A percentile compares a stretch with the other conserved stretches of the same genome.
These are phyloP conservation scores for Macrophya alboannulata DNA, from an alignment of 2,888 invertebrate species.

Conservation along the genomic window DNA sequence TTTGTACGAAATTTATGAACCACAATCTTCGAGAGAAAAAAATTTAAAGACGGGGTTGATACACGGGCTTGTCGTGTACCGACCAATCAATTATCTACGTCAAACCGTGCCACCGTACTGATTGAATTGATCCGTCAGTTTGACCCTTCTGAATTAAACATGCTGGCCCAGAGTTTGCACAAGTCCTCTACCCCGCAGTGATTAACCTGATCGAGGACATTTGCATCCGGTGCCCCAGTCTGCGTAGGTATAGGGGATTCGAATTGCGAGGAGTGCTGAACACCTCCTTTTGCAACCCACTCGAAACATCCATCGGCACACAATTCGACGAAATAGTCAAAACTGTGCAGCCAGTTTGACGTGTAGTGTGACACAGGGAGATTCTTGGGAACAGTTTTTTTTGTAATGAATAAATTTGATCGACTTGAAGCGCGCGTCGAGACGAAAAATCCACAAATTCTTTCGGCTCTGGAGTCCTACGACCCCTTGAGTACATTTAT, in stretches of 20 bases:
- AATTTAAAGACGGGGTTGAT: background rate
- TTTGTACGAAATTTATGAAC: background rate
- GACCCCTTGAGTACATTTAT: background rate
- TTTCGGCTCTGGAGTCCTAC: too few relatives aligned
- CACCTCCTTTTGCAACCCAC: background rate
- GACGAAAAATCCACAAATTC: too few relatives aligned
- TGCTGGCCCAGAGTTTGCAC: constrained; percentile 24
- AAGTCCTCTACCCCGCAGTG: constrained; percentile 14
- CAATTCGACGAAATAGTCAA: background rate
- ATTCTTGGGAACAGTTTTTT: too few relatives aligned
- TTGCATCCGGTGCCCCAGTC: constrained; percentile 6
- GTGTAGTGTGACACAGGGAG: background rate
- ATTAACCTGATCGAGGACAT: constrained; percentile 43
- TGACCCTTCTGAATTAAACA: constrained; percentile 39
- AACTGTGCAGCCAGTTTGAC: background rate
- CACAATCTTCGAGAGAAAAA: background rate
- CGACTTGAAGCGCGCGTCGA: too few relatives aligned
- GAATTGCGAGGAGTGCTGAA: constrained; percentile 6
- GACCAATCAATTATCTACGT: constrained; percentile 38
- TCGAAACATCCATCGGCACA: constrained; percentile 1
- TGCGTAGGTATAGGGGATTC: background rate
- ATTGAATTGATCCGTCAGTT: constrained; percentile 42
- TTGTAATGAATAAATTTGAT: too few relatives aligned
- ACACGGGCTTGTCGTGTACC: constrained; percentile 7
- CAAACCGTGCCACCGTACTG: constrained; percentile 27